Percentiles rank a stretch among this genome's conserved stretches.
Evolutionary conservation across 2,888 invertebrate genomes (phyloP).

Genomic region (Cantharis lateralis): DNA sequence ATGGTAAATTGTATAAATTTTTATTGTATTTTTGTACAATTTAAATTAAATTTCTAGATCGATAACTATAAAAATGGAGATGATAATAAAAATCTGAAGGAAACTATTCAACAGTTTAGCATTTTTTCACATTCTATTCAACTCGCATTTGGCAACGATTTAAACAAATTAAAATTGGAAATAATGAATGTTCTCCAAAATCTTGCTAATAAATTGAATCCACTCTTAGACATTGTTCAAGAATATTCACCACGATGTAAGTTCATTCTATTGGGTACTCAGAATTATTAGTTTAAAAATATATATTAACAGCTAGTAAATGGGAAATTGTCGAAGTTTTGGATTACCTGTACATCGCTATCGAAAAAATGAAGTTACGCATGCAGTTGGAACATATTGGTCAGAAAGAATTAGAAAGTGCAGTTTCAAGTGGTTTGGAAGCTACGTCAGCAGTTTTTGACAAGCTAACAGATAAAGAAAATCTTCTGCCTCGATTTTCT

Average conservation of each 20-base stretch:
- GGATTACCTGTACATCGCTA: background rate
- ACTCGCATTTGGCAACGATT: background rate
- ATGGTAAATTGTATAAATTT: background rate
- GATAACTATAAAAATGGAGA: background rate
- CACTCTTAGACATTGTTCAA: background rate
- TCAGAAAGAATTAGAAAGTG: background rate
- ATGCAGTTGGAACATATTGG: background rate
- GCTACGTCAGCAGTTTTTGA: background rate
- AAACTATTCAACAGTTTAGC: background rate
- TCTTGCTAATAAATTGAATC: background rate
- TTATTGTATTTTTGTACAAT: background rate
- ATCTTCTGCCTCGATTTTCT: background rate
- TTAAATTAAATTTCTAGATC: background rate
- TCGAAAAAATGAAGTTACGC: background rate
- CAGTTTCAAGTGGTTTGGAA: background rate
- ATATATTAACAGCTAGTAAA: background rate
- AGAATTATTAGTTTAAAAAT: background rate
- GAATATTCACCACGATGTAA: background rate
- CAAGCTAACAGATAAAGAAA: background rate
- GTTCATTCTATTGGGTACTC: background rate
- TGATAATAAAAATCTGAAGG: background rate
- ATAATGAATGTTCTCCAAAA: background rate
- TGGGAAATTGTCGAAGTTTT: background rate
- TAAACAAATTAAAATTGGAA: background rate
- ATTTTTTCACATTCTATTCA: background rate